Conservation (phyloP, 35 echinoderm and acorn worm species). For the Apostichopus parvimensis region DNA sequence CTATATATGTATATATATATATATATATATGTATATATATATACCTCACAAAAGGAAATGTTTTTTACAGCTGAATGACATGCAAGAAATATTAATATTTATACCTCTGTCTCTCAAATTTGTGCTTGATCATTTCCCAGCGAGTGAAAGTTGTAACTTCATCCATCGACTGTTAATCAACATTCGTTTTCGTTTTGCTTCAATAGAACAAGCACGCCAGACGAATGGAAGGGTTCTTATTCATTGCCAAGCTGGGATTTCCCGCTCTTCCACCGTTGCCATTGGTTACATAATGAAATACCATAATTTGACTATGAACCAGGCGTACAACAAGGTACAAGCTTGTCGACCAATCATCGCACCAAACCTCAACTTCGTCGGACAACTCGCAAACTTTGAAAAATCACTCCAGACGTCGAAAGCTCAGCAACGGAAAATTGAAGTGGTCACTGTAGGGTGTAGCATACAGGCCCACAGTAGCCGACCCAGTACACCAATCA, state of each 20-base stretch:
- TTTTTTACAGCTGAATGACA: too few relatives aligned
- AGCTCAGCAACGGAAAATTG: constrained; percentile 2
- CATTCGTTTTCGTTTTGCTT: too few relatives aligned
- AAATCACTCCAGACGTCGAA: constrained; percentile 49
- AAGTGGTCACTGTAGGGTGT: constrained; percentile 24
- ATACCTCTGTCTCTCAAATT: too few relatives aligned
- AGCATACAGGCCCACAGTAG: constrained; percentile 55
- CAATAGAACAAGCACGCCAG: constrained; percentile 79
- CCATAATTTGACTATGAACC: constrained; percentile 75
- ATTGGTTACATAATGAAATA: constrained; percentile 99
- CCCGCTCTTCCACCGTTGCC: constrained; percentile 83
- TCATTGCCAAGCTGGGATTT: constrained; percentile 96
- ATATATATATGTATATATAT: too few relatives aligned
- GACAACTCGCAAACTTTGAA: constrained; percentile 83
- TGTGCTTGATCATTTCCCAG: too few relatives aligned
- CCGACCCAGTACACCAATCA: constrained; percentile 63
- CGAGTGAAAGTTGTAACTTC: too few relatives aligned
- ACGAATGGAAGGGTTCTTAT: constrained; percentile 73
- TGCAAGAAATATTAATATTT: too few relatives aligned
- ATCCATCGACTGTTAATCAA: too few relatives aligned
- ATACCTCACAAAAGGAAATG: too few relatives aligned
- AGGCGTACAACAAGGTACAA: constrained; percentile 83
- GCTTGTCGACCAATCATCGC: constrained; percentile 82
- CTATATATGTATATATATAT: too few relatives aligned
- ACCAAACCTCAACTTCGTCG: constrained; percentile 95